These are phyloP conservation scores for Rotaria macrura DNA, from an alignment of 2,888 invertebrate species.

Conservation along the genomic window DNA sequence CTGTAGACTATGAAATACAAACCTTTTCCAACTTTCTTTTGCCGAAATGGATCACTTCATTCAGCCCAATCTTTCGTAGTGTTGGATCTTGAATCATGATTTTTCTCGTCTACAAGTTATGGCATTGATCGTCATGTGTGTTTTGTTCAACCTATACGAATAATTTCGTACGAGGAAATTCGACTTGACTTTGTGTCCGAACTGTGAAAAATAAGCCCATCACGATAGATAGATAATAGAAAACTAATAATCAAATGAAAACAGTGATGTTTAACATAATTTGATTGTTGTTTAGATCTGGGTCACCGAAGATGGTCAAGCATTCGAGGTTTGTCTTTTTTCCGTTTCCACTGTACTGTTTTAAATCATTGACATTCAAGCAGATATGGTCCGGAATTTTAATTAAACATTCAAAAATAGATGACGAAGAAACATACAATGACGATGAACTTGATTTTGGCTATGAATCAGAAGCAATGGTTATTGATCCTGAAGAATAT, in stretches of 20 bases:
- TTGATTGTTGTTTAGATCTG: constrained; percentile 36
- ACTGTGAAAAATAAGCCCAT: too few relatives aligned
- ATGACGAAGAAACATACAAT: background rate
- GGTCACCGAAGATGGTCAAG: constrained; percentile 42
- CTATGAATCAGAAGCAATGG: constrained; percentile 31
- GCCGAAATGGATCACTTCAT: too few relatives aligned
- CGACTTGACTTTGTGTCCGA: too few relatives aligned
- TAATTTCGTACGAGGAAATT: too few relatives aligned
- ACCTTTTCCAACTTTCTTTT: too few relatives aligned
- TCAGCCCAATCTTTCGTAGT: background rate
- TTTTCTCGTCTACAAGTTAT: too few relatives aligned
- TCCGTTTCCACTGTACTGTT: background rate
- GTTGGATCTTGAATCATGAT: constrained; percentile 24
- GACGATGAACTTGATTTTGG: background rate
- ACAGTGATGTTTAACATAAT: background rate
- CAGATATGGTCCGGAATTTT: constrained; percentile 20
- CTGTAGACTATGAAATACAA: too few relatives aligned
- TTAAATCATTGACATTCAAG: background rate
- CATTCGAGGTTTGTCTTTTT: constrained; percentile 50
- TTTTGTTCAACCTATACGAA: background rate
- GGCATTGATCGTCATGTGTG: background rate
- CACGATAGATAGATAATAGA: background rate
- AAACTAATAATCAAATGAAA: background rate
- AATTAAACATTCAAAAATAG: background rate
- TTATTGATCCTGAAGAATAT: constrained; percentile 53